phyloP scores from a whole-genome alignment of 37 sponge, comb jelly and placozoan species.

The Geodia barretti region DNA sequence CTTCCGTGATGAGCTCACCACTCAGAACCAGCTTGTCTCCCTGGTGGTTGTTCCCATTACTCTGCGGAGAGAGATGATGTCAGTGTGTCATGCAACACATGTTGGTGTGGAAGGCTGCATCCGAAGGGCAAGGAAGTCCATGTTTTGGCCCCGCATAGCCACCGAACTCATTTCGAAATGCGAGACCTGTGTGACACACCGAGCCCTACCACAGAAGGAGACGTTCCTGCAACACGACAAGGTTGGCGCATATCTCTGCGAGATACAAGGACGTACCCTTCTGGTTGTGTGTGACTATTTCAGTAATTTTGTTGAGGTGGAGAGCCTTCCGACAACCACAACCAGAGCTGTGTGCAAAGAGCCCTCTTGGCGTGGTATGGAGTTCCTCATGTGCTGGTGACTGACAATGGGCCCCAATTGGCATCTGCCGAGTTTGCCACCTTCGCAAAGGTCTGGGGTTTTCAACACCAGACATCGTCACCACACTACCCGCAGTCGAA shows the following conservation, averaged over 20 bases:
- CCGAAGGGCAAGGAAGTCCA: constrained; percentile 22
- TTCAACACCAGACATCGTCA: constrained; percentile 10
- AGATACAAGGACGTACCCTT: constrained; percentile 4
- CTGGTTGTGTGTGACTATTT: constrained; percentile 39
- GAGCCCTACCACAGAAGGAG: not conserved
- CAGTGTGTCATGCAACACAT: constrained; percentile 2
- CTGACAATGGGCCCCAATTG: constrained; percentile 54
- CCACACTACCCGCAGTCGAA: constrained; percentile 52
- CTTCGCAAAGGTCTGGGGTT: constrained; percentile 46
- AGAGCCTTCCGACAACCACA: constrained; percentile 20
- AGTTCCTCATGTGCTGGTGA: not conserved
- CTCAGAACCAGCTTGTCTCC: too few relatives aligned
- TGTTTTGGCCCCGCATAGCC: constrained; percentile 50
- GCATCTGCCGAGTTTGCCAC: constrained; percentile 15
- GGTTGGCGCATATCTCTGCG: constrained; percentile 13
- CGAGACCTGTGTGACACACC: constrained; percentile 4
- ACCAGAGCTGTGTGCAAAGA: constrained; percentile 3
- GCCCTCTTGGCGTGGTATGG: constrained; percentile 59
- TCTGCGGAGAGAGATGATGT: constrained; percentile 23
- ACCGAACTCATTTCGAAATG: constrained; percentile 20
- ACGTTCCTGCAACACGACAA: constrained; percentile 28
- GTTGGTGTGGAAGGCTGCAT: constrained; percentile 20
- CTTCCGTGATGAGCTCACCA: constrained; percentile 39
- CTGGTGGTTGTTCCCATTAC: constrained; percentile 20
- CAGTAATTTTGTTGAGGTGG: constrained; percentile 34